phyloP scores from a whole-genome alignment of 2,113 vertebrate genomes.

The Apodemus sylvaticus region DNA sequence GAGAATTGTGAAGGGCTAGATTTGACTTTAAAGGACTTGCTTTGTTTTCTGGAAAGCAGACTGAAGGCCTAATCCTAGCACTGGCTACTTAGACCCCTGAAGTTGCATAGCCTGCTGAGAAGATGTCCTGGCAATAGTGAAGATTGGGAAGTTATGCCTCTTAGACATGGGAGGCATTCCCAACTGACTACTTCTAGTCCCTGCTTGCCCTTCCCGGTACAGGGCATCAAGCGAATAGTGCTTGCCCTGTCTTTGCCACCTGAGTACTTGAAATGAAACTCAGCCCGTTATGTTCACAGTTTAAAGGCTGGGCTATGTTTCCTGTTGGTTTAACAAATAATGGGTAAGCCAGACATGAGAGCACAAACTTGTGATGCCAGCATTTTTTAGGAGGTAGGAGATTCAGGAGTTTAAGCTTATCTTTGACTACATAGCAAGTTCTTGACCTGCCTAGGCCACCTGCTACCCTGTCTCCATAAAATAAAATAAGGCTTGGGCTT shows the following conservation, averaged over 20 bases:
- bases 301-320: slow-evolving; percentile 42
- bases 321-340: slow-evolving; percentile 50
- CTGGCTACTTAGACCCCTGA: background rate
- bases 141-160: background rate
- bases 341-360: background rate
- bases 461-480: background rate
- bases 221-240: background rate
- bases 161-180: background rate
- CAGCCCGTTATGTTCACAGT: background rate
- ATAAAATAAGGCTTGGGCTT: background rate
- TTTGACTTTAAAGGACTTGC: background rate
- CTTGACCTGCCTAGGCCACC: background rate
- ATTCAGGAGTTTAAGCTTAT: background rate
- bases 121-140: background rate
- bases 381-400: background rate
- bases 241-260: background rate
- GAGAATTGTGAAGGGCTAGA: background rate
- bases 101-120: background rate
- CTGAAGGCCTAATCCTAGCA: background rate
- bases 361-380: background rate
- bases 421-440: background rate
- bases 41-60: background rate
- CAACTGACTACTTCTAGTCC: background rate
- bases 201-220: background rate
- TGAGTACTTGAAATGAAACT: slow-evolving; percentile 12